phyloP scores from a whole-genome alignment of 35 echinoderm and acorn worm species.

The Holothuria glaberrima region DNA sequence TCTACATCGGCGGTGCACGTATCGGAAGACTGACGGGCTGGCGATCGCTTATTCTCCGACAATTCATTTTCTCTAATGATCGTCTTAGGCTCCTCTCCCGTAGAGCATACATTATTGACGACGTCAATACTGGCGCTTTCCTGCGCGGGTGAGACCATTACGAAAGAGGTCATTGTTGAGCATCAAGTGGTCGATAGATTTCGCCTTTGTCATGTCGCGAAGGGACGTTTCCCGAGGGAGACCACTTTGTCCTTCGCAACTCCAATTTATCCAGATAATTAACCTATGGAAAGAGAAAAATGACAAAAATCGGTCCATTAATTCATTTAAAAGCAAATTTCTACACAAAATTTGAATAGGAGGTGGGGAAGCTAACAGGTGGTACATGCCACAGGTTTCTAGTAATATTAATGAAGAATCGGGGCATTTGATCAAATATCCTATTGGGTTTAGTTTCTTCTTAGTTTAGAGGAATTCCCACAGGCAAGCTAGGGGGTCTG shows the following conservation, averaged over 20 bases:
- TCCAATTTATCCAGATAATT: no score
- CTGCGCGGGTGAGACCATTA: slow-evolving; percentile 62
- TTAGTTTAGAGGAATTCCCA: no score
- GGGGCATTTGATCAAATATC: not conserved
- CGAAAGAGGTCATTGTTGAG: slow-evolving; percentile 52
- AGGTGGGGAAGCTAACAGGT: slow-evolving; percentile 27
- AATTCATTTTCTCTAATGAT: slow-evolving; percentile 63
- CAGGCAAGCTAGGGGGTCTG: no score
- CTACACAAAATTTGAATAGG: not conserved
- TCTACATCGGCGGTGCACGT: slow-evolving; percentile 28
- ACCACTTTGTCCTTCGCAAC: no score
- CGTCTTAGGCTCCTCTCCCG: slow-evolving; percentile 44
- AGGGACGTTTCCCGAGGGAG: no score
- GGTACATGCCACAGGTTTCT: slow-evolving; percentile 42
- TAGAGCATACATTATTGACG: slow-evolving; percentile 58
- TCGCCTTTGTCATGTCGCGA: slow-evolving; percentile 30
- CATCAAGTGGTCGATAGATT: slow-evolving; percentile 34
- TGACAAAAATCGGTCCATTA: no score
- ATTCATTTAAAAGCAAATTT: no score
- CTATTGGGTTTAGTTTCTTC: not conserved
- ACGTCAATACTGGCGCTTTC: slow-evolving; percentile 54
- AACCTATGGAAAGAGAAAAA: no score
- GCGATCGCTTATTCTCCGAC: slow-evolving; percentile 42
- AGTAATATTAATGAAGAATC: slow-evolving; percentile 30
- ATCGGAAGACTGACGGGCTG: slow-evolving; percentile 28